Evolutionary conservation across 2,888 invertebrate species (phyloP).

Genomic region (Allophyes oxyacanthae): DNA sequence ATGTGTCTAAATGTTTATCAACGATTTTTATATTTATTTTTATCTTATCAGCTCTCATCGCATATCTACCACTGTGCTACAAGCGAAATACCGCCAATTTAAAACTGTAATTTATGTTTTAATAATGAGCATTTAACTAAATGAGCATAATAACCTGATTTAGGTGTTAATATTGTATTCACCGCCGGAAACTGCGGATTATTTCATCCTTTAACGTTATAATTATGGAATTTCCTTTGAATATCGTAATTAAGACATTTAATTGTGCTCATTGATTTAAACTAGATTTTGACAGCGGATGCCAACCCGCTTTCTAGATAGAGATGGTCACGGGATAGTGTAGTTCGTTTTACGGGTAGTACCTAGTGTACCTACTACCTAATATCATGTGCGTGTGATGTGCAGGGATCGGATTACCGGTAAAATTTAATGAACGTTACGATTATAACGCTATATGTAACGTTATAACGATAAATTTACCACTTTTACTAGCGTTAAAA

Average conservation of each 20-base stretch:
- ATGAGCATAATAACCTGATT: slow-evolving; percentile 24
- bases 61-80: slow-evolving; percentile 4
- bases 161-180: slow-evolving; percentile 29
- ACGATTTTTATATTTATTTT: background rate
- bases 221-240: slow-evolving; percentile 44
- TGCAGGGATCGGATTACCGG: too few relatives aligned
- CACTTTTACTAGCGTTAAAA: too few relatives aligned
- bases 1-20: background rate
- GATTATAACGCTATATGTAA: too few relatives aligned
- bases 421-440: too few relatives aligned
- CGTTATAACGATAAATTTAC: too few relatives aligned
- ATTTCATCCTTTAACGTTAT: slow-evolving; percentile 29
- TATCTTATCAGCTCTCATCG: slow-evolving; percentile 1
- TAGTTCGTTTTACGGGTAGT: too few relatives aligned
- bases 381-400: too few relatives aligned
- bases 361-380: too few relatives aligned
- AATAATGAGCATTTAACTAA: slow-evolving; percentile 41
- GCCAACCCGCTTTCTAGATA: too few relatives aligned
- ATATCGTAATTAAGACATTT: slow-evolving; percentile 21
- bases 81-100: slow-evolving; percentile 1
- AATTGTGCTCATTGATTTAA: slow-evolving; percentile 11
- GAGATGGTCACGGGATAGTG: background rate
- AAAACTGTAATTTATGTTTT: slow-evolving; percentile 40
- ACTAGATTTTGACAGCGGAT: background rate
- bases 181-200: slow-evolving; percentile 36